Conservation (phyloP, 30 jellyfish, hydroid and myxozoan species). For the Morbakka virulenta region DNA sequence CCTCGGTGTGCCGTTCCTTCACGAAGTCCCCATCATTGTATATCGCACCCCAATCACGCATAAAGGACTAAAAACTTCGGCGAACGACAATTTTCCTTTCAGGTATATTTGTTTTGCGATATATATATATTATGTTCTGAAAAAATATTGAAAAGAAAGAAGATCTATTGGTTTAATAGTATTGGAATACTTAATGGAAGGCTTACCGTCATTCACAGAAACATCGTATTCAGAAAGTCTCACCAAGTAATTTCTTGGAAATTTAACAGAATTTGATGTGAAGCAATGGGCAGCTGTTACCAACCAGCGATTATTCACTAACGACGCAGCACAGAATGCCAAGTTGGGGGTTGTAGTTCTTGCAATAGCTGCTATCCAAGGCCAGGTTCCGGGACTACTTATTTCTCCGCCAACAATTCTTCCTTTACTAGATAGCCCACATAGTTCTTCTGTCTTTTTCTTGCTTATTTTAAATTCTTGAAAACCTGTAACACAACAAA, state of each 20-base stretch:
- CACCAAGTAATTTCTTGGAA: not conserved
- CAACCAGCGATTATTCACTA: constrained; percentile 5
- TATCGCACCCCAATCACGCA: too few relatives aligned
- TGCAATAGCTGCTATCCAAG: constrained; percentile 31
- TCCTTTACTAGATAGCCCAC: not conserved
- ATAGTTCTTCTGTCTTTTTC: not conserved
- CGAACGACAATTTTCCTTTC: too few relatives aligned
- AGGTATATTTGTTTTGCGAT: too few relatives aligned
- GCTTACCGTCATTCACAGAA: not conserved
- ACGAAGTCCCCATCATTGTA: too few relatives aligned
- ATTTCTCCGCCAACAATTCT: constrained; percentile 27
- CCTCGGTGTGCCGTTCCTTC: too few relatives aligned
- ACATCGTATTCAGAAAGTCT: not conserved
- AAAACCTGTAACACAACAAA: not conserved
- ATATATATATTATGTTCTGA: too few relatives aligned
- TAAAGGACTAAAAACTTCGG: too few relatives aligned
- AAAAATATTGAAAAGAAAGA: too few relatives aligned
- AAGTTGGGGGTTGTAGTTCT: not conserved
- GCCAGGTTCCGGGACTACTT: constrained; percentile 23
- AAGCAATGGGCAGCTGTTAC: constrained; percentile 34
- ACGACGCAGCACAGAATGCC: constrained; percentile 6
- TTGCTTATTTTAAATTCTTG: not conserved
- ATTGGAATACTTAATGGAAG: too few relatives aligned
- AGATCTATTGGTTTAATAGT: too few relatives aligned
- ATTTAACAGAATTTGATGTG: not conserved